Evolutionary conservation across 2,797 vertebrate genomes (phyloP), one percentile per base, ranked within the genome.

Genomic region (Gallirallus australis): DNA sequence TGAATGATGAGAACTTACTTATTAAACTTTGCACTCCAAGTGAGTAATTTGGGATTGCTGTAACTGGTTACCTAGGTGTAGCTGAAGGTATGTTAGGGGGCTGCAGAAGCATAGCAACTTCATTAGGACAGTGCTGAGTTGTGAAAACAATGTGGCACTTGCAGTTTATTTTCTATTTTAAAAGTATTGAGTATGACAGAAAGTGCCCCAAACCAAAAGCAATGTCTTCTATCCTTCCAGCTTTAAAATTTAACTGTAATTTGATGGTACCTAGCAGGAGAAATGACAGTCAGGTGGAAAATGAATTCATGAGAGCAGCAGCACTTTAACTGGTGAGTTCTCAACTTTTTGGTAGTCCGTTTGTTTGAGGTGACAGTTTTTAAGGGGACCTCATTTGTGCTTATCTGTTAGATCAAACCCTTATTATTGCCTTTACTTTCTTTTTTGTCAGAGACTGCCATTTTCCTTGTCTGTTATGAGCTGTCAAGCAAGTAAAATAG

Each of bases 351-450:
- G 30, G 27, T 54, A 37, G 35, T 72, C 31, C 12, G 0, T 88
- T 90, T 89, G n/a, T 90, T 94, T 90, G 47, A 45, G 63, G 39
- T 82, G 66, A 28, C 42, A 52, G 61, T 59, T 89, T 81, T 82
- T 92, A 45, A 90, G 59, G 47, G 24, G 66, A 60, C 39, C 59
- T 94, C 31, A 45, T 96, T 82, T 81, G 42, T 81, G 39, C 39
- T 54, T 68, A n/a, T 65, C 57, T 90, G 25, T 64, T 93, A 65
- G 47, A 86, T 92, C 76, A 90, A 83, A 71, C 52, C 57, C 28
- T 88, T 79, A 20, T n/a, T 70, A 40, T 69, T 65, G 69, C 65
- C 12, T 47, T 80, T 70, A 27, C 48, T 59, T 13, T 11, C 31
- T 11, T 19, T 61, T 61, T 71, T 89, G 47, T 45, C 52, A 79